Percentiles rank a stretch among this genome's conserved stretches.
These are phyloP conservation scores for Acromyrmex echinatior DNA, from an alignment of 1,140 invertebrate genomes.

Conservation along the genomic window DNA sequence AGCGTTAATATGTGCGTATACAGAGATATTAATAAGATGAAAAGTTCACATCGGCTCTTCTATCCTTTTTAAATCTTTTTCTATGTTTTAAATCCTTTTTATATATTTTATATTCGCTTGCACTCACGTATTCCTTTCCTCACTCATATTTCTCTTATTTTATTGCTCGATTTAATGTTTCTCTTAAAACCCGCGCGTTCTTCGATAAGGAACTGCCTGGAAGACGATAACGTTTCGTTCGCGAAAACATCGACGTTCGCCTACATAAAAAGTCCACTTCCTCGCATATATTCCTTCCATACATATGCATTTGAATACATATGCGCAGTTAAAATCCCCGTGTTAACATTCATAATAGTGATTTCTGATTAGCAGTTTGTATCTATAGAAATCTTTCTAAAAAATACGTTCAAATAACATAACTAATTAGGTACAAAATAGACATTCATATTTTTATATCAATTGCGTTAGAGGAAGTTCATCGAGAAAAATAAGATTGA, in stretches of 20 bases:
- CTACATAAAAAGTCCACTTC: not conserved
- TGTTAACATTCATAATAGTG: not conserved
- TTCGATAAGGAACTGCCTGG: slow-evolving; percentile 18
- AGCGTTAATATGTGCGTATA: not conserved
- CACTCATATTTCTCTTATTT: not conserved
- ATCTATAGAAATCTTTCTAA: not conserved
- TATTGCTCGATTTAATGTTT: slow-evolving; percentile 4
- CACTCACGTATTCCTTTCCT: not conserved
- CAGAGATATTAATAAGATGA: not conserved
- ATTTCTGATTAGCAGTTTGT: not conserved
- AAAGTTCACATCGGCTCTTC: not conserved
- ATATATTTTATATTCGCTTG: not conserved
- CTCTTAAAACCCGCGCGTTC: not conserved
- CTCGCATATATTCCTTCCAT: not conserved
- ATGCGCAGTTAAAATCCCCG: not conserved
- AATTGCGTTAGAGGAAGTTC: not conserved
- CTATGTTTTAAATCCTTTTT: not conserved
- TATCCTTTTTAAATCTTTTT: not conserved
- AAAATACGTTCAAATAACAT: not conserved
- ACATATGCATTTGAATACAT: not conserved
- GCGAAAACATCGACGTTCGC: not conserved
- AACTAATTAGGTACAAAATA: not conserved
- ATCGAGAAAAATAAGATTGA: not conserved
- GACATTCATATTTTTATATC: not conserved
- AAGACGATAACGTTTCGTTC: not conserved